Conservation (phyloP, 2,113 vertebrate genomes). For the Caretta caretta region DNA sequence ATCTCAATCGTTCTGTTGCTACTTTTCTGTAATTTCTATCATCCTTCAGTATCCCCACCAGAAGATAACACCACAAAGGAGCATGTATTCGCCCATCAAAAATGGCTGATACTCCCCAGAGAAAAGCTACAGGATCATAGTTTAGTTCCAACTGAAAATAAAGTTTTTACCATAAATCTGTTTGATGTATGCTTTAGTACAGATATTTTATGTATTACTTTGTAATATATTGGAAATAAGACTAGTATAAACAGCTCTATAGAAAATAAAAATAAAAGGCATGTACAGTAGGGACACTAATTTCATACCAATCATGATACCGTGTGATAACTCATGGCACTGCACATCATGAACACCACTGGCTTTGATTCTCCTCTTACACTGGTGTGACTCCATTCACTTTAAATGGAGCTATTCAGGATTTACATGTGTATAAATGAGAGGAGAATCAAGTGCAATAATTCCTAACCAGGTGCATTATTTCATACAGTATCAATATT, state of each 20-base stretch:
- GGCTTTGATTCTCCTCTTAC: not conserved
- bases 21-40: not conserved
- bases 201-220: not conserved
- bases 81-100: not conserved
- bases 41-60: not conserved
- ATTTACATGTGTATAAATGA: not conserved
- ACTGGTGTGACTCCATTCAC: not conserved
- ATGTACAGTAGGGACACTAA: not conserved
- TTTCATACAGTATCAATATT: not conserved
- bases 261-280: not conserved
- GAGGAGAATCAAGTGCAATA: not conserved
- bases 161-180: not conserved
- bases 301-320: not conserved
- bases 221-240: not conserved
- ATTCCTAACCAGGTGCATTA: not conserved
- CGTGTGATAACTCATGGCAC: not conserved
- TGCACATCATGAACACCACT: not conserved
- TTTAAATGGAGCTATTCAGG: not conserved
- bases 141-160: not conserved
- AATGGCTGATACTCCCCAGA: not conserved
- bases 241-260: not conserved
- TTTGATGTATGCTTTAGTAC: not conserved
- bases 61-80: not conserved
- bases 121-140: not conserved
- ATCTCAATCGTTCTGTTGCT: accelerated